Base-by-base conservation (phyloP, 2,797 vertebrate species). In the Helicolenus hilgendorfi region DNA sequence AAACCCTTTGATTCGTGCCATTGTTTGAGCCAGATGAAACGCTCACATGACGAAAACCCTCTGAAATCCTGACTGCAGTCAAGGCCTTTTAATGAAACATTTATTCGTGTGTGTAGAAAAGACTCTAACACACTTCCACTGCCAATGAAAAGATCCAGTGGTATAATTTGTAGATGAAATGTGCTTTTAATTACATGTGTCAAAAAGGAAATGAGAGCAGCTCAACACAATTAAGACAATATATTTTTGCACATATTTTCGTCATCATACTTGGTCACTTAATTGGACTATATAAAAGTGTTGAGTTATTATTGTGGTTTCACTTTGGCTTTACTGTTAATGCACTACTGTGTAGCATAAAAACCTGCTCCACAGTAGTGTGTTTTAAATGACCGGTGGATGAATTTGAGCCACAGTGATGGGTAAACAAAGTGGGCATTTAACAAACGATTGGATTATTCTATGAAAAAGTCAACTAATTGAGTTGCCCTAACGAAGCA, bases 51-150 rank as follows among this genome's bases (percentile, higher is more conserved):
- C 20, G 84, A 93, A 95, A 95, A 93, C 72, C n/a, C 79, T 65
- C 38, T 87, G 91, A 92, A 95, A 96, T 92, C 71, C 70, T 1
- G 59, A 92, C 53, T 94, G 77, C 88, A 91, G 60, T 86, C 77
- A 56, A 81, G 84, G 70, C 67, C 85, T 86, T 88, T 88, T 88
- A 83, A 95, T 93, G 59, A 95, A 95, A 92, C 88, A 90, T 94
- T 92, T 85, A 93, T 91, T 84, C 20, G 4, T 74, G 77, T 74
- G 60, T 70, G 60, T 75, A 77, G 75, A 58, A 91, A 87, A 91
- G 67, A 55, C 72, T 81, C 31, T 53, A 55, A 81, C 45, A 14
- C 65, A 65, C 85, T 92, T 81, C 72, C 56, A 68, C 58, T 41
- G 81, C 72, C 60, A 62, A 62, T 71, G 77, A 86, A 83, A 91